These are phyloP conservation scores for Cheilosia impressa DNA, from an alignment of 2,888 invertebrate species.

Conservation along the genomic window DNA sequence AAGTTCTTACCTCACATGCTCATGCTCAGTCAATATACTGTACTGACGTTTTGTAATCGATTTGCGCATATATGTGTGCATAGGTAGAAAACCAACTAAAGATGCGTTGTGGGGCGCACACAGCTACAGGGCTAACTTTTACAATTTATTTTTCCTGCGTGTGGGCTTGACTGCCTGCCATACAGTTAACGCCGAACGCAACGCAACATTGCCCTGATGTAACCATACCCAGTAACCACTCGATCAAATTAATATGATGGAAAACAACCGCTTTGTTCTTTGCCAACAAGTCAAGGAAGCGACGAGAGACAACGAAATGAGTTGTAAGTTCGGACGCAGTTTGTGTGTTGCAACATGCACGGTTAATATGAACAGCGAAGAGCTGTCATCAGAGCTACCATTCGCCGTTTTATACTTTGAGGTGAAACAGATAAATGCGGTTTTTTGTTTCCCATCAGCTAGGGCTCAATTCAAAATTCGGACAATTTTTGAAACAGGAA, in stretches of 20 bases:
- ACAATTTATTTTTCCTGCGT: background rate
- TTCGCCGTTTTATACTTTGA: too few species aligned
- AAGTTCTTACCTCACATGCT: slow-evolving; percentile 53
- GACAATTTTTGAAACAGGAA: too few species aligned
- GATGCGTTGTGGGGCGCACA: background rate
- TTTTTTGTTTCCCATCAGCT: too few species aligned
- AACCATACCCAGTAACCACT: slow-evolving; percentile 17
- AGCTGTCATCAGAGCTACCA: too few species aligned
- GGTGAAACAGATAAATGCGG: too few species aligned
- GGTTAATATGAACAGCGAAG: too few species aligned
- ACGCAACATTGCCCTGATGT: slow-evolving; percentile 29
- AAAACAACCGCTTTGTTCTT: background rate
- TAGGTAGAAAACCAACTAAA: background rate
- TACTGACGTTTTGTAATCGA: slow-evolving; percentile 47
- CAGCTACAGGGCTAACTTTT: background rate
- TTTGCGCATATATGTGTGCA: slow-evolving; percentile 36
- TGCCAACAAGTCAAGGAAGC: too few species aligned
- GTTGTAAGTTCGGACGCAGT: too few species aligned
- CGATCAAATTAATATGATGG: background rate
- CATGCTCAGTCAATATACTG: too few species aligned
- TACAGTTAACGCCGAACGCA: slow-evolving; percentile 8
- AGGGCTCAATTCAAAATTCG: too few species aligned
- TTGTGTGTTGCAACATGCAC: too few species aligned
- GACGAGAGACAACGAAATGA: too few species aligned
- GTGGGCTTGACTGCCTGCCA: slow-evolving; percentile 4